Conservation (phyloP, 2,113 vertebrate species). For the Abramis brama region DNA sequence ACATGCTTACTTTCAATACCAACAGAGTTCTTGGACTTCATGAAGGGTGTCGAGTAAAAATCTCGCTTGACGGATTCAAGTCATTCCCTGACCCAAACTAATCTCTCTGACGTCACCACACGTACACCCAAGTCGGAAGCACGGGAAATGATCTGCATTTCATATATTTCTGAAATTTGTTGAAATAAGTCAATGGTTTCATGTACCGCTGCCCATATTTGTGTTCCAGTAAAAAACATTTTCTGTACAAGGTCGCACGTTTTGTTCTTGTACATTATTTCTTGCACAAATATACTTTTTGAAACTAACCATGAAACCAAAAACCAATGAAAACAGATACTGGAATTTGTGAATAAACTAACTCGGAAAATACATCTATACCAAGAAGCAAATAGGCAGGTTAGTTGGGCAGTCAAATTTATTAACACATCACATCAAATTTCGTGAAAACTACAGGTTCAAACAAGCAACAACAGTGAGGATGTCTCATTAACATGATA, state of each 20-base stretch:
- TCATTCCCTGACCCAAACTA: slow-evolving; percentile 32
- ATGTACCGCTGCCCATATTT: background rate
- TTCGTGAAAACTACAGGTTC: background rate
- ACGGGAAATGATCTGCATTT: background rate
- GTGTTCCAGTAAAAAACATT: slow-evolving; percentile 14
- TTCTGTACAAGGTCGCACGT: background rate
- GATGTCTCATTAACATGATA: slow-evolving; percentile 1
- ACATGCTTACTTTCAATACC: slow-evolving; percentile 22
- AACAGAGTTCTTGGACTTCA: slow-evolving; percentile 79
- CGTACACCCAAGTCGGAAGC: background rate
- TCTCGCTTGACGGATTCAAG: background rate
- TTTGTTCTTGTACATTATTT: background rate
- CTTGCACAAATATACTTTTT: background rate
- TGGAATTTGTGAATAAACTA: background rate
- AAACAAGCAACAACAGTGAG: slow-evolving; percentile 19
- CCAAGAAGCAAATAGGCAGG: background rate
- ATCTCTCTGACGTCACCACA: slow-evolving; percentile 6
- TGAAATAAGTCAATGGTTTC: background rate
- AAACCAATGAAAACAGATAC: background rate
- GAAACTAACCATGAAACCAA: background rate
- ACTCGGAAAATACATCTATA: background rate
- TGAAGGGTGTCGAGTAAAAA: slow-evolving; percentile 78
- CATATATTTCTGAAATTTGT: background rate
- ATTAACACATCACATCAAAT: slow-evolving; percentile 41
- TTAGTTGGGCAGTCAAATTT: slow-evolving; percentile 30